Percentiles rank a stretch among this genome's conserved stretches.
phyloP scores from a whole-genome alignment of 2,888 invertebrate genomes.

The Copidosoma aretas region DNA sequence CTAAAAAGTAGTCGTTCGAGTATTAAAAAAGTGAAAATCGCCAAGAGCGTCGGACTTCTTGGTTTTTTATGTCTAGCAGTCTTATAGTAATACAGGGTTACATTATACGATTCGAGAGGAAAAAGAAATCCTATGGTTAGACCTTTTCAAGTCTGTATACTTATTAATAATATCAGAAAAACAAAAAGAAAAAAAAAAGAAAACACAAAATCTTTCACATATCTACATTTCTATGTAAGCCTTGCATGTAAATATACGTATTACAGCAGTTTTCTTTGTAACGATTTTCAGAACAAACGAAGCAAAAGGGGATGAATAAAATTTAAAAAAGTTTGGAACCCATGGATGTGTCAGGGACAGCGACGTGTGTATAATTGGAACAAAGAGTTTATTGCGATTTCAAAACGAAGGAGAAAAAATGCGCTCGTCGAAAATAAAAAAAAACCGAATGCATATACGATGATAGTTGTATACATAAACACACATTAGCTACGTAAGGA shows the following conservation, averaged over 20 bases:
- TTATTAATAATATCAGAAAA: background rate
- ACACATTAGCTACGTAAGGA: slow-evolving; percentile 26
- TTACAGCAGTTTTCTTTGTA: slow-evolving; percentile 27
- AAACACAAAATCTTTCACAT: slow-evolving; percentile 27
- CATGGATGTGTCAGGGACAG: slow-evolving; percentile 5
- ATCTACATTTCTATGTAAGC: slow-evolving; percentile 35
- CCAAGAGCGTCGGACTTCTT: slow-evolving; percentile 10
- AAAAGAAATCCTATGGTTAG: slow-evolving; percentile 4
- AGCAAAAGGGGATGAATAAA: background rate
- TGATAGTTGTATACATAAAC: slow-evolving; percentile 29
- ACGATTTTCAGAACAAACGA: slow-evolving; percentile 15
- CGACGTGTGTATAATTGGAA: too few relatives aligned
- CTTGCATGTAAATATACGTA: slow-evolving; percentile 33
- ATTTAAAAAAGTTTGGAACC: slow-evolving; percentile 6
- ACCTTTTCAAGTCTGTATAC: slow-evolving; percentile 4
- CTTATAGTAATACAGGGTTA: slow-evolving; percentile 20
- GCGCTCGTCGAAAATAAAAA: slow-evolving; percentile 10
- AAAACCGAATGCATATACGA: slow-evolving; percentile 15
- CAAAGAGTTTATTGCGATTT: too few relatives aligned
- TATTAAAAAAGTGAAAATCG: slow-evolving; percentile 6
- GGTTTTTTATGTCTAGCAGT: background rate
- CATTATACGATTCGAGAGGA: slow-evolving; percentile 17
- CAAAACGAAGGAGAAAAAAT: slow-evolving; percentile 4
- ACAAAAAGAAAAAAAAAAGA: slow-evolving; percentile 10
- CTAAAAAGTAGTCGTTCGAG: slow-evolving; percentile 3